phyloP scores from a whole-genome alignment of 2,888 invertebrate genomes.

The Brachyopa scutellaris region DNA sequence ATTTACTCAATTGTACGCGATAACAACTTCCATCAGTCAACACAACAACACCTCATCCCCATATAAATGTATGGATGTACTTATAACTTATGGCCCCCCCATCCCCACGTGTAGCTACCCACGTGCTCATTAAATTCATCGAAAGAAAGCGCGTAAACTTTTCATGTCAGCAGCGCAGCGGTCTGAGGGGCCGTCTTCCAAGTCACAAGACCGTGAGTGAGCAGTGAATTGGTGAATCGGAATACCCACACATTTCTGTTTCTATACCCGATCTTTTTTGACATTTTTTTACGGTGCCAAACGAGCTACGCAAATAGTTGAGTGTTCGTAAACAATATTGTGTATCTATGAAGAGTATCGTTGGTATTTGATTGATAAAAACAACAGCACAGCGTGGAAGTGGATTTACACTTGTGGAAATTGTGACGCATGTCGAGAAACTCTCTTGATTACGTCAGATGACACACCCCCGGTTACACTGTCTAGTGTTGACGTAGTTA shows the following conservation, averaged over 20 bases:
- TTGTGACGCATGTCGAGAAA: constrained; percentile 8
- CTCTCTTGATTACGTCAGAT: constrained; percentile 8
- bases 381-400: neutral
- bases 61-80: too few species aligned
- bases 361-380: constrained; percentile 27
- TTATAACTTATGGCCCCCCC: too few species aligned
- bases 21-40: constrained; percentile 53
- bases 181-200: constrained; percentile 6
- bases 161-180: constrained; percentile 26
- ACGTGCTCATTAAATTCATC: constrained; percentile 35
- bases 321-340: neutral
- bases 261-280: neutral
- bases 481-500: neutral
- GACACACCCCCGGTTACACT: constrained; percentile 40
- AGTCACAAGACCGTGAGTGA: constrained; percentile 53
- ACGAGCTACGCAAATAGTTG: neutral
- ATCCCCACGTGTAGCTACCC: too few species aligned
- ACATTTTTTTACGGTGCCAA: constrained; percentile 5
- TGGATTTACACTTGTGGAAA: neutral
- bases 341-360: neutral
- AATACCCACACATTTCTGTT: constrained; percentile 16
- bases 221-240: constrained; percentile 3
- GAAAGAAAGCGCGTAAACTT: constrained; percentile 28
- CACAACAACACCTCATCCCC: neutral
- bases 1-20: constrained; percentile 49